Evolutionary conservation across 2,113 vertebrate species (phyloP).

Genomic region (Parus major): DNA sequence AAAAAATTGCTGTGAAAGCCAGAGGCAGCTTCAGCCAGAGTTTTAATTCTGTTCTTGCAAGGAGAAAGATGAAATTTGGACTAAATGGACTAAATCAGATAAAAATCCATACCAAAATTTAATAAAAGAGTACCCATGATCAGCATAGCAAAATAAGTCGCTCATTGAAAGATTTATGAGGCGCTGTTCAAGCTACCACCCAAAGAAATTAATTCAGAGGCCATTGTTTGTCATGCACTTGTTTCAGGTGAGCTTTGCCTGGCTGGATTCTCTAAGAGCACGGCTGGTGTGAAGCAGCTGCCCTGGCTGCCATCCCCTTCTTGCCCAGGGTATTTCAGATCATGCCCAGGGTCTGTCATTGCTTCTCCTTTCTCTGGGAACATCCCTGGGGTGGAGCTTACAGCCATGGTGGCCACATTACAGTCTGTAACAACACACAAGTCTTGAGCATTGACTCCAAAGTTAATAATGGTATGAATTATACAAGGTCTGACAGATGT

Average conservation of each 20-base stretch:
- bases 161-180: not conserved
- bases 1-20: not conserved
- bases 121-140: not conserved
- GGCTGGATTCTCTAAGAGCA: not conserved
- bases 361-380: not conserved
- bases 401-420: not conserved
- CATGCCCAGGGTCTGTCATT: too few relatives aligned
- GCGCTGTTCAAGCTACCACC: not conserved
- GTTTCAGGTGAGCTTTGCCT: not conserved
- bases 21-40: not conserved
- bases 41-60: not conserved
- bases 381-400: not conserved
- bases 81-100: not conserved
- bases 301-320: not conserved
- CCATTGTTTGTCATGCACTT: not conserved
- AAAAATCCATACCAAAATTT: not conserved
- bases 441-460: not conserved
- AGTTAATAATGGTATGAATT: not conserved
- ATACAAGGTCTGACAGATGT: not conserved
- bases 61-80: not conserved
- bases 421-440: fast-evolving
- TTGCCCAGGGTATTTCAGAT: not conserved
- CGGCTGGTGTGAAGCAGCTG: fast-evolving
- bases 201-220: not conserved
- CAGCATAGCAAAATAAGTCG: not conserved